A percentile compares a stretch with the other conserved stretches of the same genome.
Evolutionary conservation across 2,113 vertebrate species (phyloP).

Genomic region (Pedetes capensis): DNA sequence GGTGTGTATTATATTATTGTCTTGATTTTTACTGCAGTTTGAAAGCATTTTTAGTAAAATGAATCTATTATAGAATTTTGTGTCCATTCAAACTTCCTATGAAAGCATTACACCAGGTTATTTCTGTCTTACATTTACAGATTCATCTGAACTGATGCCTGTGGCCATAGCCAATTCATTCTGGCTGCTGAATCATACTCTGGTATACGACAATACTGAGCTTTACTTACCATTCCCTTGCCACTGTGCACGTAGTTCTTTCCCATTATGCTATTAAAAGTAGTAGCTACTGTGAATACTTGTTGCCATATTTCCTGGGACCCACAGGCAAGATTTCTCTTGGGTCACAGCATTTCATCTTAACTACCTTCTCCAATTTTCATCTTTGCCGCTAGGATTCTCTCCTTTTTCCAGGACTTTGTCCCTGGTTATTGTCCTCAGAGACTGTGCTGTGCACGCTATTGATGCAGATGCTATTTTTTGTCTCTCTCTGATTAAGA

Average conservation of each 20-base stretch:
- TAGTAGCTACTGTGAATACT: background rate
- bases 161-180: background rate
- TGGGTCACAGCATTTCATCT: background rate
- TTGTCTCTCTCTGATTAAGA: fast-evolving
- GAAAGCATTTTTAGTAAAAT: background rate
- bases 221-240: background rate
- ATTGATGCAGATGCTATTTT: background rate
- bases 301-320: background rate
- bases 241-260: background rate
- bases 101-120: background rate
- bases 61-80: background rate
- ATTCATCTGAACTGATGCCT: background rate
- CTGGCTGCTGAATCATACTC: background rate
- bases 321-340: background rate
- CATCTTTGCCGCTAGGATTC: background rate
- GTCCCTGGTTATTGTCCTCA: background rate
- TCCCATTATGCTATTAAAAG: background rate
- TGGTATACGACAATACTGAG: fast-evolving
- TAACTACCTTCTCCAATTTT: background rate
- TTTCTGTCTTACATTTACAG: background rate
- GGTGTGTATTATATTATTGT: too few relatives aligned
- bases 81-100: background rate
- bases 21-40: background rate
- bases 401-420: background rate
- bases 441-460: background rate